Evolutionary conservation across 2,113 vertebrate genomes (phyloP).

Genomic region (Marcusenius ussheri): DNA sequence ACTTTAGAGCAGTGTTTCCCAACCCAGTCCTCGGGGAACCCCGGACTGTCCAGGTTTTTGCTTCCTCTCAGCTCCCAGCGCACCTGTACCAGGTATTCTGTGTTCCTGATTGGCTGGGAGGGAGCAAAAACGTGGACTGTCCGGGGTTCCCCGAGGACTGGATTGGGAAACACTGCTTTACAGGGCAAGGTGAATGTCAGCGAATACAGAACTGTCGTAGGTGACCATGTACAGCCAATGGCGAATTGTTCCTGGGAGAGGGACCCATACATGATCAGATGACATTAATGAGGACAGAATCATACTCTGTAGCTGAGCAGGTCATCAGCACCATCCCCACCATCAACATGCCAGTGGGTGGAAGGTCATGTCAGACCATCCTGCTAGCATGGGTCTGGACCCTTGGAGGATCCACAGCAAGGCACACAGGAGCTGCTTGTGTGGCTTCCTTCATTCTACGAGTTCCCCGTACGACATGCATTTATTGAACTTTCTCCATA

Average conservation of each 20-base stretch:
- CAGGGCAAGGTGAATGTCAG: neutral
- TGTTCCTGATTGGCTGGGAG: no score
- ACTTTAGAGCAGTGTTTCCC: no score
- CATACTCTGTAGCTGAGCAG: neutral
- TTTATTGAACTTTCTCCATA: neutral
- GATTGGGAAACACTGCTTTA: neutral
- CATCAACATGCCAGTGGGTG: neutral
- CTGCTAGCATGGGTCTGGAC: neutral
- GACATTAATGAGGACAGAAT: neutral
- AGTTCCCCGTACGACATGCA: neutral
- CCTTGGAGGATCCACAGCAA: neutral
- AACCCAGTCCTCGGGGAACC: no score
- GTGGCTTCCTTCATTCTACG: neutral
- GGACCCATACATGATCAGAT: neutral
- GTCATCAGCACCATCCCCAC: neutral
- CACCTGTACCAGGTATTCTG: no score
- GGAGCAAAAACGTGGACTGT: no score
- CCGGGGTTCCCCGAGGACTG: no score
- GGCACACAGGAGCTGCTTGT: neutral
- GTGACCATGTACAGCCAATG: neutral
- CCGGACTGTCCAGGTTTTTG: no score
- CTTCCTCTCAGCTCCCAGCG: no score
- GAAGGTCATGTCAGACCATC: neutral
- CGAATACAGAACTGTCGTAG: neutral
- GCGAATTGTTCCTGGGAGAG: neutral